A percentile compares a stretch with the other conserved stretches of the same genome.
Evolutionary conservation across 2,888 invertebrate species (phyloP).

Genomic region (Nemurella pictetii): DNA sequence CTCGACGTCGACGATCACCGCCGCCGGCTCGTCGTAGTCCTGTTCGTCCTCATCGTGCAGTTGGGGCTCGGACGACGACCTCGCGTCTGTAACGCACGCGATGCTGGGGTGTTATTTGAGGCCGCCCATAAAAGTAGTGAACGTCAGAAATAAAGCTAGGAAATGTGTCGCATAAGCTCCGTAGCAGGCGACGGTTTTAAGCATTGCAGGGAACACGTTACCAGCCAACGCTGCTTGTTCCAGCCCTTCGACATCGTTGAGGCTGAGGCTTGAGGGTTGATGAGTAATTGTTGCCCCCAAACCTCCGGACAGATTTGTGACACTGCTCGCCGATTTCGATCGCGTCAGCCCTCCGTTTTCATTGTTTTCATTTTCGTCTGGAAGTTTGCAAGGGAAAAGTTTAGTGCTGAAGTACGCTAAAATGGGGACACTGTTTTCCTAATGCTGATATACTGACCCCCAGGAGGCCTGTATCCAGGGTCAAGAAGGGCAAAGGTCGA

Average conservation of each 20-base stretch:
- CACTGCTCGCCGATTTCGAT: slow-evolving; percentile 76
- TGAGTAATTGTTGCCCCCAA: slow-evolving; percentile 56
- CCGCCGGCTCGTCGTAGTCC: slow-evolving; percentile 64
- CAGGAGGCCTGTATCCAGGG: slow-evolving; percentile 52
- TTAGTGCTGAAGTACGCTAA: too few relatives aligned
- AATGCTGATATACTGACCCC: too few relatives aligned
- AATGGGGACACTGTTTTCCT: too few relatives aligned
- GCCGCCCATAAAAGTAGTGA: too few relatives aligned
- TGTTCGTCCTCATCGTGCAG: slow-evolving; percentile 46
- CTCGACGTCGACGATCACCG: slow-evolving; percentile 78
- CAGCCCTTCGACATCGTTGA: slow-evolving; percentile 72
- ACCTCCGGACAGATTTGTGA: slow-evolving; percentile 35
- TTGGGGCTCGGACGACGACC: slow-evolving; percentile 49
- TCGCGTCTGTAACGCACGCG: slow-evolving; percentile 48
- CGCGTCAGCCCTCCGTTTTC: slow-evolving; percentile 57
- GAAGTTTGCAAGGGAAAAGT: too few relatives aligned
- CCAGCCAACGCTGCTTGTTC: slow-evolving; percentile 46
- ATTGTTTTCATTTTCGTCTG: too few relatives aligned
- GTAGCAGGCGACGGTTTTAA: too few relatives aligned
- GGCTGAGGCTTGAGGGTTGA: slow-evolving; percentile 72
- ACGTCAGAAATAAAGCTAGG: too few relatives aligned
- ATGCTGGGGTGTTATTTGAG: too few relatives aligned
- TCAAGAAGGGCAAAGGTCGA: slow-evolving; percentile 80
- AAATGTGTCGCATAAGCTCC: too few relatives aligned
- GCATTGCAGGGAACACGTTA: too few relatives aligned